These are phyloP conservation scores for Lytechinus variegatus DNA, from an alignment of 35 echinoderm and acorn worm species.

Conservation along the genomic window DNA sequence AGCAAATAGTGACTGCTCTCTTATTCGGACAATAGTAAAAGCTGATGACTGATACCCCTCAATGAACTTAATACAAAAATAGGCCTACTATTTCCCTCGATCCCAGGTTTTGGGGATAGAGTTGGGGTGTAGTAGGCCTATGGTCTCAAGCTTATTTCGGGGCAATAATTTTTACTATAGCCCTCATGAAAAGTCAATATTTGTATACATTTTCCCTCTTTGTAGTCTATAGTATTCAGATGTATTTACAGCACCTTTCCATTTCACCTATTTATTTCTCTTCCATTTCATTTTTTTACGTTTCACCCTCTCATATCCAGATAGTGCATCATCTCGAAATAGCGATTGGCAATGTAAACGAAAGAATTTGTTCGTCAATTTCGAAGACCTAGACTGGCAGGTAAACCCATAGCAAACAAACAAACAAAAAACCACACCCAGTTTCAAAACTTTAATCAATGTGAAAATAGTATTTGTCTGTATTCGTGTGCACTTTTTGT, in stretches of 20 bases:
- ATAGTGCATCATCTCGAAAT: constrained; percentile 21
- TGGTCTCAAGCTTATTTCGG: no score
- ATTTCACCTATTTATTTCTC: constrained; percentile 32
- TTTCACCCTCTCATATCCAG: constrained; percentile 24
- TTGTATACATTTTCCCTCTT: neutral
- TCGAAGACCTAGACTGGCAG: constrained; percentile 51
- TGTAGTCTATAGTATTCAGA: neutral
- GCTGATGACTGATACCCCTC: no score
- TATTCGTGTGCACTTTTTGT: constrained; percentile 22
- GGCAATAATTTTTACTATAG: no score
- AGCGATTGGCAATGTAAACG: constrained; percentile 43
- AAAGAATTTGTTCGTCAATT: constrained; percentile 34
- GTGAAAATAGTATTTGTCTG: neutral
- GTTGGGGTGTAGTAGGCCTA: no score
- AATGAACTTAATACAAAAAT: no score
- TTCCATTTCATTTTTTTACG: constrained; percentile 23
- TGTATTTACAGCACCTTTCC: neutral
- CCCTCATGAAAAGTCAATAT: no score
- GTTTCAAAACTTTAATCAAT: no score
- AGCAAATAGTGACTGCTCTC: no score
- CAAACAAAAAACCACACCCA: no score
- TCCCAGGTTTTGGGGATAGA: no score
- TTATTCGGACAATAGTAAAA: no score
- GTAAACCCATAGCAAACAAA: neutral
- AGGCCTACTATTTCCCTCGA: no score